These are phyloP conservation scores for Nematostella vectensis DNA, from an alignment of 92 coral and sea anemone species.

Conservation along the genomic window DNA sequence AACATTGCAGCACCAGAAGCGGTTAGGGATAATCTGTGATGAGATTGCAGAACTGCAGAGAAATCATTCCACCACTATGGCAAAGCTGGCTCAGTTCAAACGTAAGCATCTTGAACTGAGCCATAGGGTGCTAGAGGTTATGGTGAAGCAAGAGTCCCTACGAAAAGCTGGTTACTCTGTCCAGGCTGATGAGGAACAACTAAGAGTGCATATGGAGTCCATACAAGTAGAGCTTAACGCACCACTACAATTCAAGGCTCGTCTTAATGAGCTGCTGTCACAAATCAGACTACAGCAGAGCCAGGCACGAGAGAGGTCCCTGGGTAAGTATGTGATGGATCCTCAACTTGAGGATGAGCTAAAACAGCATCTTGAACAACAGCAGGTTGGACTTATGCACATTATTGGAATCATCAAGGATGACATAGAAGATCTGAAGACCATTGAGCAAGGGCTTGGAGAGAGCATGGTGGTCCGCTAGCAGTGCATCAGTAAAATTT, in stretches of 20 bases:
- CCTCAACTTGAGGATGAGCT: conserved; percentile 63
- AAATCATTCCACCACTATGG: conserved; percentile 92
- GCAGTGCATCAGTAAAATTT: too few species aligned
- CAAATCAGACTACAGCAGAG: conserved; percentile 86
- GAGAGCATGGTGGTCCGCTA: conserved; percentile 51
- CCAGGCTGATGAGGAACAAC: conserved; percentile 88
- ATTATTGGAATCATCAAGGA: conserved; percentile 83
- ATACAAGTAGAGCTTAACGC: conserved; percentile 86
- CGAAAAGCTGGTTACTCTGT: conserved; percentile 93
- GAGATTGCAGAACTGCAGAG: conserved; percentile 72
- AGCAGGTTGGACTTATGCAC: conserved; percentile 93
- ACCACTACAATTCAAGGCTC: conserved; percentile 92
- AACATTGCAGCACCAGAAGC: conserved; percentile 88
- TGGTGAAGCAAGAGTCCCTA: conserved; percentile 81
- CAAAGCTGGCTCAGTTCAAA: conserved; percentile 91
- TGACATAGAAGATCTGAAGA: conserved; percentile 81
- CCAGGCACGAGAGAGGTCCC: conserved; percentile 53
- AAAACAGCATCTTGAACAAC: conserved; percentile 94
- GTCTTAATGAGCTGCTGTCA: conserved; percentile 72
- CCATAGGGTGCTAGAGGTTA: conserved; percentile 85
- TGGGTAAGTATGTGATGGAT: conserved; percentile 76
- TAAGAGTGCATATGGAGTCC: conserved; percentile 84
- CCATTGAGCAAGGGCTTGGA: conserved; percentile 91
- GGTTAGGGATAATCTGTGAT: conserved; percentile 49
- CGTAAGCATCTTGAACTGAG: conserved; percentile 87